Base-by-base conservation (phyloP, 2,797 vertebrate genomes). In the Melanotaenia boesemani region DNA sequence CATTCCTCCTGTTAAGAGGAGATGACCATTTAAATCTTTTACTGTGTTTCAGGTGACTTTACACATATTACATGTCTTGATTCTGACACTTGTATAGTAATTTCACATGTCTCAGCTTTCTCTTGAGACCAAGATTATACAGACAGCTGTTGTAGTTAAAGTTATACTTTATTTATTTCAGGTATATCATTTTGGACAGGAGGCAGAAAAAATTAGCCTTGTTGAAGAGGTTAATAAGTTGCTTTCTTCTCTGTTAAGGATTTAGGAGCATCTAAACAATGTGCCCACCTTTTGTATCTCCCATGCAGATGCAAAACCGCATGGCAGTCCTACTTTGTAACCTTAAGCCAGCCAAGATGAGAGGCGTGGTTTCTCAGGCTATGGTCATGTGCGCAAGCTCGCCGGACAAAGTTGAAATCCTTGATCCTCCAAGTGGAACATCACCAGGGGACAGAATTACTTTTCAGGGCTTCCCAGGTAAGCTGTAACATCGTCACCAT, bases 351-450 rank as follows among this genome's bases (percentile, higher is more conserved):
- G 97, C 96, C 10, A 99, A 99, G 92, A 99, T 99, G 98, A 96
- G 98, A 86, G 98, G 98, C 16, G 94, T 99, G 3, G 77, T 97
- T 5, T 99, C 98, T 68, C 97, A 99, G 81, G 98, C 97, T 37
- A 99, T 99, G 98, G 92, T 99, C 74, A 99, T 99, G 97, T 99
- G 98, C 84, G 97, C 98, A 82, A 98, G 97, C 87, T 97, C 96
- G 16, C 96, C 96, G 20, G 97, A 99, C 77, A 97, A 98, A 73
- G 94, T 99, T 41, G 98, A 99, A 92, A 98, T 99, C 86, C 89
- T 99, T 58, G 95, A 96, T 86, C 98, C 98, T 70, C 98, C 98
- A 2, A 74, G 82, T 0, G 96, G 96, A 34, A 93, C 96, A 1
- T 88, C 92, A 69, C 96, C 98, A 68, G 98, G 98, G n/a, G 98